Evolutionary conservation across 2,113 vertebrate species (phyloP), one percentile per base, ranked within the genome.

Genomic region (Istiophorus platypterus): DNA sequence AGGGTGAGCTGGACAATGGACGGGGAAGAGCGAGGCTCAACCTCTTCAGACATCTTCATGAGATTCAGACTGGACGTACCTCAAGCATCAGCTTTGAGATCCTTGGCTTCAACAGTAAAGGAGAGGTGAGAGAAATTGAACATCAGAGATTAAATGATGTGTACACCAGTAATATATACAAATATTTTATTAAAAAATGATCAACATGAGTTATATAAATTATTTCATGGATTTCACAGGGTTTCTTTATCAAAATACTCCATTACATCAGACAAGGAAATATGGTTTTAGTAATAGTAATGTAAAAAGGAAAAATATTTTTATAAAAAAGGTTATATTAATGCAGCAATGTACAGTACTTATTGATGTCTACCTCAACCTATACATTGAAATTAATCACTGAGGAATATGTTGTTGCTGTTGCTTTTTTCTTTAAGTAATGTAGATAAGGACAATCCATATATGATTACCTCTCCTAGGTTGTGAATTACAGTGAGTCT

Each of bases 81-180:
- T 99, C 98, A 14, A 99, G 98, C 91, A 99, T 99, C 93, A 99
- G 98, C 95, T 99, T 99, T 93, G 98, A 99, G 93, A 99, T 99
- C 87, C 96, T 99, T 0, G 98, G 98, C 68, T 99, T 99, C 90
- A 98, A 97, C 91, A 99, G 97, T 92, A 99, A 97, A 95, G 98
- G 98, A 92, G 97, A 99, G 97, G 98, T 99, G 87, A 92, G 92
- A 58, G 52, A 74, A 52, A 3, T n/a, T 18, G 4, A 6, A 5
- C 3, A 1, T 37, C 17, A 26, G 26, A 64, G 10, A 49, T 24
- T 42, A 31, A 31, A 37, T 15, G 45, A 49, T 26, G 10, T 37
- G 13, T 29, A 20, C 13, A 13, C 14, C 47, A 6, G 3, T 76
- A 18, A 5, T 24, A 5, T 11, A 22, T 10, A 8, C 11, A 45